Evolutionary conservation across 2,888 invertebrate species (phyloP), one percentile per base, ranked within the genome.

Genomic region (Nebria salina): DNA sequence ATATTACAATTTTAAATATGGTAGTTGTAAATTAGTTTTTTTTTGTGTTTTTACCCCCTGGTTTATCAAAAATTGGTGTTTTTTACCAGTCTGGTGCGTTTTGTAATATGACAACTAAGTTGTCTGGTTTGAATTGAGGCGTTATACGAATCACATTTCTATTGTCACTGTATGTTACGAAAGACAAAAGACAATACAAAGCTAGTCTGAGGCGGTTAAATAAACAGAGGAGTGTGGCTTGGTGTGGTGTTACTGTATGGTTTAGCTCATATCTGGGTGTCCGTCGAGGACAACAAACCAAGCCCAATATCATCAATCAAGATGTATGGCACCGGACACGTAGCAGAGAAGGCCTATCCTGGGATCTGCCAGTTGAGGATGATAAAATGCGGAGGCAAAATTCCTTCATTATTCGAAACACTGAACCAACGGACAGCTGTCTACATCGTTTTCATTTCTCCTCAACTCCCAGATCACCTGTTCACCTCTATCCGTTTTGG

Each of bases 241-340:
- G 34, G 34, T 34, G 34, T 34, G 34, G 5, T 34, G 34, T 34
- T 34, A 34, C 34, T 34, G 34, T 73, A 34, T 78, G 54, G 66
- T 54, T 73, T 74, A 74, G 26, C 66, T 20, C 42, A 66, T 66
- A 54, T 68, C 79, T 66, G 79, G 70, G 78, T 65, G 74, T 72
- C 78, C 70, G 15, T 42, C 20, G 72, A 76, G 34, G 68, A 77
- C 77, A 77, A 72, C 77, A 54, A 20, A 65, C 15, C 41, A 20
- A 20, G n/a, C n/a, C 72, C 34, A 72, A 65, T 41, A 68, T 79
- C 79, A 79, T 79, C 79, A 79, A 79, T 79, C 79, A 79, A 72
- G 20, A 76, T 34, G 34, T 43, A 54, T 54, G 20, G 77, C 42
- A 72, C 64, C 42, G 68, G 11, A 11, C 68, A 20, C 54, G 54